Conservation (phyloP, 2,113 vertebrate genomes). For the Cheilinus undulatus region DNA sequence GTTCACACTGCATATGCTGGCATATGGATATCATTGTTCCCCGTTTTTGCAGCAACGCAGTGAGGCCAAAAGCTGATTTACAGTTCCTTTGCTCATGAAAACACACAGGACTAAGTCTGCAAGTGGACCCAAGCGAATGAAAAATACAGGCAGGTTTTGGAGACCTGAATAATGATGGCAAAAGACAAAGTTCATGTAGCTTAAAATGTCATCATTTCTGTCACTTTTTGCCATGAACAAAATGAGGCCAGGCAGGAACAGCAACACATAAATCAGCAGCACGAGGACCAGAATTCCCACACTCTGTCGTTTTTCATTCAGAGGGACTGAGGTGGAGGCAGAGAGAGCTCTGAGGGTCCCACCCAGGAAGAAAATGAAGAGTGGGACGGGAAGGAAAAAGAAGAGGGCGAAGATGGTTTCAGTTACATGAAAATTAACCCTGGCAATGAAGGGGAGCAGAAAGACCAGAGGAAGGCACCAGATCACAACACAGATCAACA, state of each 20-base stretch:
- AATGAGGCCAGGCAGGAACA: conserved; percentile 24
- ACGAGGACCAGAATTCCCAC: conserved; percentile 14
- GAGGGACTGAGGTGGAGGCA: neutral
- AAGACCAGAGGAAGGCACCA: neutral
- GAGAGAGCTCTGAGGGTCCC: conserved; percentile 25
- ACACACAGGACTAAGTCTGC: conserved; percentile 25
- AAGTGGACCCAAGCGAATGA: conserved; percentile 6
- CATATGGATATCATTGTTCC: neutral
- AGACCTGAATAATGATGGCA: too few species aligned
- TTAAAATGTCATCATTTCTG: too few species aligned
- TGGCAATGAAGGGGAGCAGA: rapidly evolving
- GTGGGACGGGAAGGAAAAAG: conserved; percentile 10
- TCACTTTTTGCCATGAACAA: rapidly evolving
- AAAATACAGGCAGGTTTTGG: neutral
- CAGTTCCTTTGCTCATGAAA: conserved; percentile 23
- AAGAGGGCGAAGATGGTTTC: rapidly evolving
- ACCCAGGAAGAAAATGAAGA: conserved; percentile 20
- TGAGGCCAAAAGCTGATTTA: conserved; percentile 13
- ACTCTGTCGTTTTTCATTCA: conserved; percentile 22
- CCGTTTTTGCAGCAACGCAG: conserved; percentile 11
- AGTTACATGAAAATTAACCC: rapidly evolving
- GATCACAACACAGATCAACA: neutral
- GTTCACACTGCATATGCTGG: neutral
- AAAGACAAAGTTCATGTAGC: neutral
- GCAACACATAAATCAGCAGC: conserved; percentile 14